A percentile compares a stretch with the other conserved stretches of the same genome.
Evolutionary conservation across 37 sponge, comb jelly and placozoan species (phyloP).

Genomic region (Spongilla lacustris): DNA sequence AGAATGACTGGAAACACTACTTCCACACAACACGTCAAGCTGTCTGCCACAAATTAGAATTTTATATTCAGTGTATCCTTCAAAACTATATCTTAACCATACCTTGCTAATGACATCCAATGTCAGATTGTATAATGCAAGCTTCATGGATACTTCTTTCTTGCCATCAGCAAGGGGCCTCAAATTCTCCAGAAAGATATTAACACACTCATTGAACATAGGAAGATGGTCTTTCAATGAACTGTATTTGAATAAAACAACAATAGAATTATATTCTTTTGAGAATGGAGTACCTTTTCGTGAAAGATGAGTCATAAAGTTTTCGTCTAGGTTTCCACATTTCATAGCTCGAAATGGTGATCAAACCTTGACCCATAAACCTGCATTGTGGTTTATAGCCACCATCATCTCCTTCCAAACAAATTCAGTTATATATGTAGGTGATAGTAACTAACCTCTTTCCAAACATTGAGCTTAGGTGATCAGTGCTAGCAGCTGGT

Average conservation of each 20-base stretch:
- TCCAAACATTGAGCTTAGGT: too few species aligned
- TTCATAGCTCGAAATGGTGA: slow-evolving; percentile 9
- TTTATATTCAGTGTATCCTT: too few species aligned
- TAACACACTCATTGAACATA: not conserved
- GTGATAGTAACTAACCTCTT: too few species aligned
- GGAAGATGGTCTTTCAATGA: not conserved
- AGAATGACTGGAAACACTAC: too few species aligned
- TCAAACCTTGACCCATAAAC: not conserved
- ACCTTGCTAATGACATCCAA: not conserved
- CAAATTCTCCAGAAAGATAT: not conserved
- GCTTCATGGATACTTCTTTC: slow-evolving; percentile 2
- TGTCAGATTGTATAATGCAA: not conserved
- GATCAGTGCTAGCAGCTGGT: too few species aligned
- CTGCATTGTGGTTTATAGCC: not conserved
- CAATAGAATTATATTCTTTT: too few species aligned
- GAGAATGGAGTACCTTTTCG: not conserved
- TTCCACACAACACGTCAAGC: too few species aligned
- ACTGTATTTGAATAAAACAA: not conserved
- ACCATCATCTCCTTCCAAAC: too few species aligned
- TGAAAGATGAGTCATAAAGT: slow-evolving; percentile 7
- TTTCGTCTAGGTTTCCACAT: slow-evolving; percentile 13
- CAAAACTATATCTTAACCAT: too few species aligned
- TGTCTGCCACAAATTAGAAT: too few species aligned
- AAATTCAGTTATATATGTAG: too few species aligned
- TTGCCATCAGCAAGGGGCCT: not conserved